Conservation (phyloP, 2,888 invertebrate species). For the Chalcis sispes region DNA sequence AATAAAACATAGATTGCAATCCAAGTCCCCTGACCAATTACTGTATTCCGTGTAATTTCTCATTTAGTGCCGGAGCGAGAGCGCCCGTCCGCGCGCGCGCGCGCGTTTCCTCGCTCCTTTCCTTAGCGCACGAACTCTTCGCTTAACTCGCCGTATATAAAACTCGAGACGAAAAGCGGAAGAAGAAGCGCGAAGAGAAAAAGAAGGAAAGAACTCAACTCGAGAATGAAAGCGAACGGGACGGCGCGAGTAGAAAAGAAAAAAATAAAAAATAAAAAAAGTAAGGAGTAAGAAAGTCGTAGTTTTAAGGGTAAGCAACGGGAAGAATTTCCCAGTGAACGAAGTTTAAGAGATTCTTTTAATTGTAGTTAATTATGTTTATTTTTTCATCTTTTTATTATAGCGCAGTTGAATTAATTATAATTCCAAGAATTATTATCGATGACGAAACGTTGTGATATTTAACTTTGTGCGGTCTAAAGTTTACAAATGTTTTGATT, state of each 20-base stretch:
- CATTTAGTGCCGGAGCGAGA: slow-evolving; percentile 51
- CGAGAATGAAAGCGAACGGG: slow-evolving; percentile 6
- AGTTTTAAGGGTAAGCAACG: not conserved
- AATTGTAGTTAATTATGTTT: slow-evolving; percentile 54
- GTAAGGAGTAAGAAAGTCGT: not conserved
- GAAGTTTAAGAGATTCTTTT: too few species aligned
- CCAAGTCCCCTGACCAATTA: slow-evolving; percentile 44
- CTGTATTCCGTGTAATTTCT: slow-evolving; percentile 54
- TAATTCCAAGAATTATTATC: too few species aligned
- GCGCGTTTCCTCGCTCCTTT: too few species aligned
- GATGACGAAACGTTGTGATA: too few species aligned
- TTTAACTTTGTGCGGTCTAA: too few species aligned
- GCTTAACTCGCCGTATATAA: slow-evolving; percentile 31
- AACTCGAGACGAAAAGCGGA: slow-evolving; percentile 32
- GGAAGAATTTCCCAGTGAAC: not conserved
- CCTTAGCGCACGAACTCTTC: slow-evolving; percentile 48
- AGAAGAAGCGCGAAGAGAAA: slow-evolving; percentile 2
- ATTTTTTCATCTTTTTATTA: not conserved
- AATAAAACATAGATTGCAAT: slow-evolving; percentile 52
- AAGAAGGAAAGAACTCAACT: slow-evolving; percentile 1
- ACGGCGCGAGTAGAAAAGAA: not conserved
- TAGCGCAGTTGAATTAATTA: too few species aligned
- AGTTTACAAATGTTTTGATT: too few species aligned
- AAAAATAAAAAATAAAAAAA: not conserved
- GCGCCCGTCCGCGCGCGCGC: too few species aligned